Conservation (phyloP, 2,113 vertebrate species). For the Amphiprion percula region DNA sequence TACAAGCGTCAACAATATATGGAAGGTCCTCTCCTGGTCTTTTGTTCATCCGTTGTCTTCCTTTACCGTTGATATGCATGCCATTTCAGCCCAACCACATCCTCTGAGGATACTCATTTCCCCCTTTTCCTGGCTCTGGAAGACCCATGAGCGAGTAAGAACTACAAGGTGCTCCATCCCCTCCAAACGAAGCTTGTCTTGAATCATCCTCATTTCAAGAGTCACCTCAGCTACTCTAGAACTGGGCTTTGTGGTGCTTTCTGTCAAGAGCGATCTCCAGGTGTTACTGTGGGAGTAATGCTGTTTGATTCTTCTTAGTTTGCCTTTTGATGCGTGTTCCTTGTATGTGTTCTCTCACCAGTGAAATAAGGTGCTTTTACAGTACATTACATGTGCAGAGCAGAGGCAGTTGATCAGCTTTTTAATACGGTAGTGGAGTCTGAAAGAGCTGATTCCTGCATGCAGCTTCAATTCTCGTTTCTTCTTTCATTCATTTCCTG, state of each 20-base stretch:
- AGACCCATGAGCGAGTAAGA: conserved; percentile 48
- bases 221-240: conserved; percentile 28
- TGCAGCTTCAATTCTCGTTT: conserved; percentile 15
- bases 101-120: background rate
- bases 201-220: too few species aligned
- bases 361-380: background rate
- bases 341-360: background rate
- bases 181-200: background rate
- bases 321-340: background rate
- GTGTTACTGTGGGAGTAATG: background rate
- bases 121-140: conserved; percentile 37
- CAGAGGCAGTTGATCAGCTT: background rate
- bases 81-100: conserved; percentile 7
- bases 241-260: background rate
- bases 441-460: conserved; percentile 15
- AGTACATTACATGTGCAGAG: background rate
- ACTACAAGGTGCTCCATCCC: conserved; percentile 55
- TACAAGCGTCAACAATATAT: too few species aligned
- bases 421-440: conserved; percentile 12
- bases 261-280: background rate
- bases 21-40: background rate
- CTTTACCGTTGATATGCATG: background rate
- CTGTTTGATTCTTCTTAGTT: background rate
- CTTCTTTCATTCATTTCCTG: conserved; percentile 44
- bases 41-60: background rate